Conservation (phyloP, 1,140 invertebrate species). For the Tetramorium alpestre region DNA sequence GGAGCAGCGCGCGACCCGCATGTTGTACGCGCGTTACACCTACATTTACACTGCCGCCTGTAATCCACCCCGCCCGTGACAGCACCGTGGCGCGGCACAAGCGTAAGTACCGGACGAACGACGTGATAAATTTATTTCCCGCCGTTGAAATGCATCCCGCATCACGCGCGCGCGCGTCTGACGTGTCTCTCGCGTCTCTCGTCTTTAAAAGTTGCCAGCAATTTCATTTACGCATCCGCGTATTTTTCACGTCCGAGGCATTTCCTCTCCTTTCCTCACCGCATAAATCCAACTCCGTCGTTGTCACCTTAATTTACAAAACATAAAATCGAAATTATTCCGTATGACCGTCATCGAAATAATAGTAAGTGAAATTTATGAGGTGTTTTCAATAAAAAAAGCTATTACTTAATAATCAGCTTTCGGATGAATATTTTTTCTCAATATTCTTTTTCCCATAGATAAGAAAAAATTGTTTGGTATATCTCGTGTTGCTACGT, state of each 20-base stretch:
- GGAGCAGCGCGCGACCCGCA: conserved; percentile 44
- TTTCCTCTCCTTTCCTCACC: neutral
- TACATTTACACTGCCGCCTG: conserved; percentile 59
- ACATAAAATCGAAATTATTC: conserved; percentile 55
- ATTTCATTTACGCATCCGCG: conserved; percentile 47
- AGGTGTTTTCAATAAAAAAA: neutral
- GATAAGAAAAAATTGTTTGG: neutral
- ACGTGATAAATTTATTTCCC: conserved; percentile 65
- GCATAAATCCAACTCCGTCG: neutral
- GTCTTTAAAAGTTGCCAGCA: conserved; percentile 38
- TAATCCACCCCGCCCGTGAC: conserved; percentile 59
- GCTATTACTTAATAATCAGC: conserved; percentile 11
- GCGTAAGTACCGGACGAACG: conserved; percentile 42
- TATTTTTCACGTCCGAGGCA: conserved; percentile 17
- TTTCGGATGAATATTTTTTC: neutral
- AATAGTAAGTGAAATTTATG: neutral
- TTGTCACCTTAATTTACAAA: neutral
- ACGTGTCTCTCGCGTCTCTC: neutral
- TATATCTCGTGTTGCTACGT: neutral
- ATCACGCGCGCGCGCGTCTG: neutral
- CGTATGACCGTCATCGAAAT: neutral
- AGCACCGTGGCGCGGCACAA: conserved; percentile 18
- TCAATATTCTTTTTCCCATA: neutral
- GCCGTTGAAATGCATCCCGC: neutral
- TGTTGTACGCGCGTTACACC: conserved; percentile 69